phyloP scores from a whole-genome alignment of 2,797 vertebrate genomes.

The Peromyscus aztecus region DNA sequence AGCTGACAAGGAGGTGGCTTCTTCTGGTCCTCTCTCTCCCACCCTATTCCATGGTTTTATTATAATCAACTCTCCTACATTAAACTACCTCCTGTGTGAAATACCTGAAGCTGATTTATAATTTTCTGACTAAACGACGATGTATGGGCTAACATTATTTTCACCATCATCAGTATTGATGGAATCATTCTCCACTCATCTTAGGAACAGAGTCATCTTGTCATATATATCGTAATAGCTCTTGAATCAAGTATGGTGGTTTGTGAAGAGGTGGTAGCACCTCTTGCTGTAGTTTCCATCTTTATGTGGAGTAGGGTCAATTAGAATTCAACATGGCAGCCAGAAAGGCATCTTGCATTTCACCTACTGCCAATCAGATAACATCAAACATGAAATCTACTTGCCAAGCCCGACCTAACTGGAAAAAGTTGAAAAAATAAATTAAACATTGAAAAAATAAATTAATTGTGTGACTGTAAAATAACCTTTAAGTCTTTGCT shows the following conservation, averaged over 20 bases:
- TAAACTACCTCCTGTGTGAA: constrained; percentile 15
- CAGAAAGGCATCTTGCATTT: background rate
- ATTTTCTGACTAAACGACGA: constrained; percentile 7
- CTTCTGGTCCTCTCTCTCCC: background rate
- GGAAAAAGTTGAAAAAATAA: constrained; percentile 23
- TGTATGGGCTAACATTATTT: background rate
- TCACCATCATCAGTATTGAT: background rate
- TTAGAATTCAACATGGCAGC: background rate
- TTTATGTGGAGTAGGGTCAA: background rate
- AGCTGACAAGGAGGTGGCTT: background rate
- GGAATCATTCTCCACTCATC: background rate
- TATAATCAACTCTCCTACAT: background rate
- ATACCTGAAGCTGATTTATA: background rate
- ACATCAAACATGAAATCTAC: constrained; percentile 31
- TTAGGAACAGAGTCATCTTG: constrained; percentile 3
- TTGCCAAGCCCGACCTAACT: background rate
- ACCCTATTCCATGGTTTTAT: constrained; percentile 4
- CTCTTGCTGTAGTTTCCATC: background rate
- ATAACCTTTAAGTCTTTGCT: background rate
- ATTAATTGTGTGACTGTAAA: background rate
- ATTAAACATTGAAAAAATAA: background rate
- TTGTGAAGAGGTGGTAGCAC: background rate
- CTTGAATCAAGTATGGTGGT: background rate
- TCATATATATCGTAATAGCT: background rate
- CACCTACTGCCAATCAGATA: background rate